These are phyloP conservation scores for Astur gentilis DNA, from an alignment of 2,113 vertebrate species.

Conservation along the genomic window DNA sequence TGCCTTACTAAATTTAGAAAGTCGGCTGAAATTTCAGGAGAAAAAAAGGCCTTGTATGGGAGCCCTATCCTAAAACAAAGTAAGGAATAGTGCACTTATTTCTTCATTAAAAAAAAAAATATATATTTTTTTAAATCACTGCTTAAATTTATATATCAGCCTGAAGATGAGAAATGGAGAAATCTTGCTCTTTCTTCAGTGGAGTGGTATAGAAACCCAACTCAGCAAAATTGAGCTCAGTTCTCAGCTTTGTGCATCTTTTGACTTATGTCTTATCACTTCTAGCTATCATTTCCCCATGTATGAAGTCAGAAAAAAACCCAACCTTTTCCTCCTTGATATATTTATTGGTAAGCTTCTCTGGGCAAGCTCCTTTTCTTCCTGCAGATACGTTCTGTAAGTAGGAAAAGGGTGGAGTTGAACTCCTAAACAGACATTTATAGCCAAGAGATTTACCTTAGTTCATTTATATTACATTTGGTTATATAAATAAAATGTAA, in stretches of 20 bases:
- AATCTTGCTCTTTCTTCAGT: not conserved
- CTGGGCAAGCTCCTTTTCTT: not conserved
- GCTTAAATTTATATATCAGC: not conserved
- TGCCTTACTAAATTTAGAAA: not conserved
- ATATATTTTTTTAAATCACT: not conserved
- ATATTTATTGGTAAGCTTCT: not conserved
- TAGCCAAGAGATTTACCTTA: not conserved
- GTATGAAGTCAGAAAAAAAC: not conserved
- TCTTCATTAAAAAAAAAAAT: not conserved
- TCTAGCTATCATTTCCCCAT: not conserved
- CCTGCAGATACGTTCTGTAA: not conserved
- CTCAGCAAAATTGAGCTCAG: rapidly evolving
- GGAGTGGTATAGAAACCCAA: not conserved
- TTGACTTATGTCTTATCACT: not conserved
- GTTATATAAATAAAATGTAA: not conserved
- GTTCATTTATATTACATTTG: not conserved
- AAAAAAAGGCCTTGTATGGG: not conserved
- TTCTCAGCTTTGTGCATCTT: not conserved
- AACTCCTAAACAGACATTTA: not conserved
- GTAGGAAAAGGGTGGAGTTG: not conserved
- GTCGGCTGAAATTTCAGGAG: not conserved
- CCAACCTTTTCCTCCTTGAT: not conserved
- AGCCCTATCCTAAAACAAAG: not conserved
- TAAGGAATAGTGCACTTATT: not conserved
- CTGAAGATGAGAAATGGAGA: not conserved